Base-by-base conservation (phyloP, 30 jellyfish, hydroid and myxozoan genomes). In the Morbakka virulenta region DNA sequence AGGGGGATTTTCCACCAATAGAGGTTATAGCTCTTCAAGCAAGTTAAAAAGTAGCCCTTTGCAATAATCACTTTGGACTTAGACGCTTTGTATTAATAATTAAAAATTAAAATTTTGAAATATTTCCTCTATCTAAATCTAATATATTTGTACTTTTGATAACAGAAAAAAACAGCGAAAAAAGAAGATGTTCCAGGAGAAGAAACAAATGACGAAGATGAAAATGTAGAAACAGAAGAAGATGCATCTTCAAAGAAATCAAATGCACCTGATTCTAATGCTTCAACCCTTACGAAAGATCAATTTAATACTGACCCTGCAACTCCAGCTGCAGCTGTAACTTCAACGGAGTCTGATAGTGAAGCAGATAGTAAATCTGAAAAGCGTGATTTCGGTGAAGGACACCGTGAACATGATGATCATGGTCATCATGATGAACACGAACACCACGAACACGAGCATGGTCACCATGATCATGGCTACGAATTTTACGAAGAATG, bases 401-500 rank as follows among this genome's bases (percentile, higher is more conserved):
- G 72, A 13, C 75, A 72, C 23, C 85, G 85, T 25, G 96, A 95
- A 1, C 95, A 88, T 62, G 96, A 79, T 26, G 95, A 79, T 3
- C 92, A 69, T 24, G 87, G 96, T 11, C 87, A 91, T 33, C 98
- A 91, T 36, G 99, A 96, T 62, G 94, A 82, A 6, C 99, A 92
- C 65, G 96, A 89, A 4, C 99, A 92, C 47, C 97, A 92, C 57
- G 93, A 92, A 73, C 99, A 92, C 64, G 96, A 88, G 0, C 99
- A 92, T 53, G 95, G 76, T 53, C 96, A 92, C 51, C 95, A 92
- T 64, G 97, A 92, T 69, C 99, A 92, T 47, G 99, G 93, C 20
- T 92, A 92, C 78, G 99, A 92, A 69, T 92, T 85, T 64, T 92
- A 92, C 80, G 99, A 92, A 71, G 99, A 92, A 36, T 92, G 84